Base-by-base conservation (phyloP, 2,888 invertebrate genomes). In the Abscondita cerata region DNA sequence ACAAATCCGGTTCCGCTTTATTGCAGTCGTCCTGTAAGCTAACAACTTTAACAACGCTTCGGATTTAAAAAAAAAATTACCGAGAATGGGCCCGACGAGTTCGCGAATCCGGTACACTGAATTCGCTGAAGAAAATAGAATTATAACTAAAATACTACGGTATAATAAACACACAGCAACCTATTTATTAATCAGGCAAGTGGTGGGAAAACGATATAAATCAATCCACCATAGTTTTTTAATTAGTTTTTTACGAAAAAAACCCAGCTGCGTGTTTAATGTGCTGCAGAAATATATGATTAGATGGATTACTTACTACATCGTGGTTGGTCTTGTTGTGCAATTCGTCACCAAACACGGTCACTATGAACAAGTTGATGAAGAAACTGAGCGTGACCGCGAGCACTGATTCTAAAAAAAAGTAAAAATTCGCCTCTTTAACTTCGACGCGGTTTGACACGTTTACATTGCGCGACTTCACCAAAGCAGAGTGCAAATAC, bases 401-500 rank as follows among this genome's bases (percentile, higher is more conserved):
- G 41, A 95, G 82, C 1, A 86, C 81, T 1, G 92, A 88, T 80
- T 93, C 93, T 60, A 92, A 81, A 72, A 93, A 92, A 76, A 87
- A 93, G 79, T 96, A 96, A 77, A 86, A 87, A 79, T 95, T 95
- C 1, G 95, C 95, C 76, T 95, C 94, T 58, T 83, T 84, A 0
- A 95, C 87, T 79, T 89, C 87, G 13, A 83, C 81, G 31, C 87
- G 83, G 73, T 90, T 87, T 16, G 84, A 85, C 57, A 94, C 84
- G 77, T 95, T 91, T 36, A 95, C 82, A 64, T 90, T 89, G 64
- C 95, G 84, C 1, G 92, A 92, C 89, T 95, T 94, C 36, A 95
- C 95, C 60, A 95, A 84, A 11, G 95, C 95, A 20, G 95, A 95
- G 78, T 96, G 95, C 12, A 95, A 83, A 76, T 94, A 95, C 53